phyloP scores from a whole-genome alignment of 2,113 vertebrate species.

The Epinephelus moara region DNA sequence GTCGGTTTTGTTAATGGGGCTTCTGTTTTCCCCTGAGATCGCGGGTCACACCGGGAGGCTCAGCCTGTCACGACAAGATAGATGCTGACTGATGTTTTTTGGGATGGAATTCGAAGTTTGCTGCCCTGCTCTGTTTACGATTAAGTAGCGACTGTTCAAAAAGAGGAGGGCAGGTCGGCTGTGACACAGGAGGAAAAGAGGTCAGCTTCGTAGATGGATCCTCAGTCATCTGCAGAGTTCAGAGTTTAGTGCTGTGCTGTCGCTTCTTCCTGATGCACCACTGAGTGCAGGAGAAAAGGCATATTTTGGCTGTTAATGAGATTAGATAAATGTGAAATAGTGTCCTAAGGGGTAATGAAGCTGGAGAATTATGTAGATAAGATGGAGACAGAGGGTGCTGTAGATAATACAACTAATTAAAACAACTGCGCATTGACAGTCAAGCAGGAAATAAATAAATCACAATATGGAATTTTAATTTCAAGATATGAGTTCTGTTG shows the following conservation, averaged over 20 bases:
- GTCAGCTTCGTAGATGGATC: conserved; percentile 8
- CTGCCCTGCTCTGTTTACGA: background rate
- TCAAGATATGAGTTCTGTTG: background rate
- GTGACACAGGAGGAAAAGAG: background rate
- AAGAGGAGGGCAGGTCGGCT: background rate
- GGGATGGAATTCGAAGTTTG: conserved; percentile 39
- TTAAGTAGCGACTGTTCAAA: background rate
- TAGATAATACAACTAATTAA: conserved; percentile 17
- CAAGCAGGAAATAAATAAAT: background rate
- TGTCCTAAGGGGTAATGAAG: conserved; percentile 1
- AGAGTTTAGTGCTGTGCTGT: conserved; percentile 12
- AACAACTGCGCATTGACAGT: background rate
- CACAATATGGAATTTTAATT: background rate
- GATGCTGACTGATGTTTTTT: conserved; percentile 46
- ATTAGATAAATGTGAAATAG: conserved; percentile 26
- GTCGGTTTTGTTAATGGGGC: conserved; percentile 32
- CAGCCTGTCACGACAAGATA: conserved; percentile 26
- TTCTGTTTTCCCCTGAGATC: conserved; percentile 27
- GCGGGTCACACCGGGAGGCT: conserved; percentile 20
- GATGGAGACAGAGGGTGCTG: conserved; percentile 2
- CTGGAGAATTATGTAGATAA: background rate
- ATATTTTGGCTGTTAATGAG: conserved; percentile 4
- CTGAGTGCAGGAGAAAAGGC: background rate
- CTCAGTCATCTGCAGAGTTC: conserved; percentile 1
- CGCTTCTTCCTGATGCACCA: background rate